Evolutionary conservation across 2,888 invertebrate species (phyloP), one percentile per base, ranked within the genome.

Genomic region (Taenaris catops): DNA sequence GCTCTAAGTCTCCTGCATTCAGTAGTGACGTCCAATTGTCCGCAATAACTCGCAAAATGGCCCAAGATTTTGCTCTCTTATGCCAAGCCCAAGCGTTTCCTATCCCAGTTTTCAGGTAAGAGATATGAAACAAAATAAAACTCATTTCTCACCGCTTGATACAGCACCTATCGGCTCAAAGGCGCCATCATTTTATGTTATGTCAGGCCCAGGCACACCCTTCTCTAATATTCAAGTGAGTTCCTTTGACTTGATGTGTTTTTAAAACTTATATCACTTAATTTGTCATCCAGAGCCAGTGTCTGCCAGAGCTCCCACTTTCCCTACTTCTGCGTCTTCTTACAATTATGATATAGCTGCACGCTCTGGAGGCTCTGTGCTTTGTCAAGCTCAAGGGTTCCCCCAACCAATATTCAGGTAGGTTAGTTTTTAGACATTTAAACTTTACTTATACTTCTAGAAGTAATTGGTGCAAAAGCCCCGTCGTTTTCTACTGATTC

Each of bases 51-150:
- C 89, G 92, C 68, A 83, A 75, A 58, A 84, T 81, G 44, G 88
- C 88, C 49, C 89, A 89, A 61, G 89, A 89, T 61, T 89, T 94
- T 65, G 91, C 91, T 29, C 72, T 93, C 51, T 87, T 93, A 63
- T 94, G 93, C 72, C 93, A 92, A 68, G 92, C 93, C 49, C 94
- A 94, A 88, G 94, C 92, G 55, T 92, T 90, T 73, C 94, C 94
- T 53, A 89, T 91, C 63, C 90, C 91, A 52, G 55, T 75, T 49
- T 86, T 84, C 80, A 86, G 84, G 83, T 86, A 73, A 83, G 79
- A 40, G 24, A 34, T 25, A 36, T 28, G 11, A 6, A 8, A 16
- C 21, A 16, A 16, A 9, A 14, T 21, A 9, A 8, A 70, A 89
- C 90, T 20, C 24, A n/a, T 16, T 23, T 8, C 7, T 7, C 20